Percentiles rank a stretch among this genome's conserved stretches.
These are phyloP conservation scores for Acanthosepion esculentum DNA, from an alignment of 2,888 invertebrate genomes.

Conservation along the genomic window DNA sequence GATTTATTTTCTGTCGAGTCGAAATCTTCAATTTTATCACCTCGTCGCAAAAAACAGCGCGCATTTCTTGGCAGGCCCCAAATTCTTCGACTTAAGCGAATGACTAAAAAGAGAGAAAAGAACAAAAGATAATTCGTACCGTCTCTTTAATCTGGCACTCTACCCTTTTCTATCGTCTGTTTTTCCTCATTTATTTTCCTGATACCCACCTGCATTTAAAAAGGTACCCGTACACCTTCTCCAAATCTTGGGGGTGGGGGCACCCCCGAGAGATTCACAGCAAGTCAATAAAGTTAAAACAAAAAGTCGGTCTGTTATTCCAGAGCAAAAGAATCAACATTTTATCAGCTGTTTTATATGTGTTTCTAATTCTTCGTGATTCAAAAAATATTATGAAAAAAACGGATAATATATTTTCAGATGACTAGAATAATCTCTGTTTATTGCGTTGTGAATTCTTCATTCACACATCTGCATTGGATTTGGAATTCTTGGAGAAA, in stretches of 20 bases:
- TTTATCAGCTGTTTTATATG: not conserved
- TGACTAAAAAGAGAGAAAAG: no score
- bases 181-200: not conserved
- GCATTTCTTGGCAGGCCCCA: no score
- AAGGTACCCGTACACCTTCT: not conserved
- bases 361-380: not conserved
- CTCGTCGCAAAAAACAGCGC: no score
- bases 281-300: not conserved
- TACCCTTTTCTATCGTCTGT: not conserved
- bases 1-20: no score
- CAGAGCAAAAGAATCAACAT: no score
- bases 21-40: no score
- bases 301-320: not conserved
- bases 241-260: not conserved
- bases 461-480: not conserved
- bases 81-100: no score
- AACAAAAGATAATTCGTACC: no score
- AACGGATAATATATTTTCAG: not conserved
- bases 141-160: not conserved
- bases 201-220: not conserved
- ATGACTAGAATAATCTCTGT: not conserved
- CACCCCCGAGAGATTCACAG: not conserved
- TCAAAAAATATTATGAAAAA: not conserved
- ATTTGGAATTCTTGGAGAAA: not conserved
- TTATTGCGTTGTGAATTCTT: not conserved